A percentile compares a stretch with the other conserved stretches of the same genome.
Evolutionary conservation across 2,797 vertebrate species (phyloP).

Genomic region (Sebastes kiyomatsui): DNA sequence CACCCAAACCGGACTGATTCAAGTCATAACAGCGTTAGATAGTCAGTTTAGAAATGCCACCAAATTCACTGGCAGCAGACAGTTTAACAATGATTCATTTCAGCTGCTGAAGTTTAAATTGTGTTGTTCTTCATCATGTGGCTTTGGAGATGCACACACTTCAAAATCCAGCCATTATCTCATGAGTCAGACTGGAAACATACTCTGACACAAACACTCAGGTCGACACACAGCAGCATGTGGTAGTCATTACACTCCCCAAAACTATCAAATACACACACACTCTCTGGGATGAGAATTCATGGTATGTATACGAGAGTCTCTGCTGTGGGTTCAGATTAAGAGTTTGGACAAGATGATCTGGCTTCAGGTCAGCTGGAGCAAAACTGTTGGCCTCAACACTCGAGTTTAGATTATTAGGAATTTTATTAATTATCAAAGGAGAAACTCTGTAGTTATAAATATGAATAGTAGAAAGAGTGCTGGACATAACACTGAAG

Average conservation of each 20-base stretch:
- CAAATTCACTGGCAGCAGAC: not conserved
- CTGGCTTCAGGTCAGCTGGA: constrained; percentile 6
- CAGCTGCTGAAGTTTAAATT: not conserved
- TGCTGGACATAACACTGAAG: not conserved
- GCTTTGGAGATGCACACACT: constrained; percentile 28
- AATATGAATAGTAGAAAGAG: not conserved
- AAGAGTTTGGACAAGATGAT: not conserved
- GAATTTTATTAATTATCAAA: not conserved
- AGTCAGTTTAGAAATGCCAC: not conserved
- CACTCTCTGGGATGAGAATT: constrained; percentile 19
- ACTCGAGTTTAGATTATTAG: not conserved
- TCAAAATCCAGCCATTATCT: constrained; percentile 9
- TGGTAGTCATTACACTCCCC: constrained; percentile 39
- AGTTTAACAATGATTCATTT: not conserved
- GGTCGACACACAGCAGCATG: constrained; percentile 38
- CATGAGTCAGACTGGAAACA: constrained; percentile 39
- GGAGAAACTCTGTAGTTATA: not conserved
- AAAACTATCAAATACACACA: not conserved
- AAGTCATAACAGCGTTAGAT: not conserved
- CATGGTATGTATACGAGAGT: constrained; percentile 7
- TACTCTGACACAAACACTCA: constrained; percentile 31
- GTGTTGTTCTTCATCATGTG: constrained; percentile 26
- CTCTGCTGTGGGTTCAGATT: constrained; percentile 7
- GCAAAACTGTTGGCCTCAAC: not conserved
- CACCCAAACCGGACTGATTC: constrained; percentile 20